Evolutionary conservation across 2,888 invertebrate species (phyloP).

Genomic region (Phorcus lineatus): DNA sequence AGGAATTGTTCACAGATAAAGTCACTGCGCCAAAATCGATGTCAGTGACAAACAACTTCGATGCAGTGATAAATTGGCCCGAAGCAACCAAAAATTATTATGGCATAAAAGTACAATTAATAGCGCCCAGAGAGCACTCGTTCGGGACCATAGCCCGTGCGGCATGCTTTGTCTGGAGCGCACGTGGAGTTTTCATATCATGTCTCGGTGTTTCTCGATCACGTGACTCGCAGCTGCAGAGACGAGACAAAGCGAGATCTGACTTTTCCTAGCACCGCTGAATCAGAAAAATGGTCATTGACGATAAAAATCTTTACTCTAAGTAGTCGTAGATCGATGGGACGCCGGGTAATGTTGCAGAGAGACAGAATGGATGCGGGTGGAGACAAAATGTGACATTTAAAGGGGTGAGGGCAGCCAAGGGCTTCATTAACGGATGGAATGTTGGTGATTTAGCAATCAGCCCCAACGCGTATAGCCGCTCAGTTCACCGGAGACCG

Average conservation of each 20-base stretch:
- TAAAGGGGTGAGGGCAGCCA: no score
- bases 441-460: no score
- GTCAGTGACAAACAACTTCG: not conserved
- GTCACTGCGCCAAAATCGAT: not conserved
- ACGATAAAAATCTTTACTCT: not conserved
- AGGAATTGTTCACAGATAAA: no score
- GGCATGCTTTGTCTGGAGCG: not conserved
- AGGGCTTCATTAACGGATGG: no score
- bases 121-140: not conserved
- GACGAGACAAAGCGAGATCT: not conserved
- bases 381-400: no score
- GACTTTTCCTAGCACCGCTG: not conserved
- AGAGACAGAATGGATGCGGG: no score
- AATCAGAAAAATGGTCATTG: conserved; percentile 7
- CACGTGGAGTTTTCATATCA: conserved; percentile 10
- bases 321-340: not conserved
- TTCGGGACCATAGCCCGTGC: not conserved
- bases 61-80: not conserved
- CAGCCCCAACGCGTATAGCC: no score
- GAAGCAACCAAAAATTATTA: conserved; percentile 6
- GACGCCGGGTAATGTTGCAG: no score
- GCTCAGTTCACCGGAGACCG: no score
- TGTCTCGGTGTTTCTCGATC: not conserved
- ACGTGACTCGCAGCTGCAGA: conserved; percentile 19
- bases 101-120: conserved; percentile 21